Evolutionary conservation across 2,888 invertebrate genomes (phyloP).

Genomic region (Conus canariensis): DNA sequence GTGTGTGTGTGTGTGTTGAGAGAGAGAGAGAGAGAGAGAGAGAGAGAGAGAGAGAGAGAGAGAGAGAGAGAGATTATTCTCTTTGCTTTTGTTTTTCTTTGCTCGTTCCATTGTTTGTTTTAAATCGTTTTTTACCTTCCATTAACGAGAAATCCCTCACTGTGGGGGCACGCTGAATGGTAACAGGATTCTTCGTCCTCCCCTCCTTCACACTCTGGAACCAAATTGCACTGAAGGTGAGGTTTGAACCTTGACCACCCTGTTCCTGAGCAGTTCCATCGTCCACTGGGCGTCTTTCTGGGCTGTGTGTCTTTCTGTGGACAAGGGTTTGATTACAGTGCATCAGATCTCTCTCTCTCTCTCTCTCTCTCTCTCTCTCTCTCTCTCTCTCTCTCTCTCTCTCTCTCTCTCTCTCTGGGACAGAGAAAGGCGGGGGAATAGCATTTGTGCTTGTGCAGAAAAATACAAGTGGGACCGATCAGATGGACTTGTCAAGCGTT

Average conservation of each 20-base stretch:
- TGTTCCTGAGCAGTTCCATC: not conserved
- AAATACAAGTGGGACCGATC: not conserved
- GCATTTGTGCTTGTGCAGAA: not conserved
- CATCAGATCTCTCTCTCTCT: not conserved
- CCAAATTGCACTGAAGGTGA: slow-evolving; percentile 3
- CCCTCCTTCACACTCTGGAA: slow-evolving; percentile 7
- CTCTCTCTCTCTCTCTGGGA: not conserved
- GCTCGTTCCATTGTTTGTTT: no score
- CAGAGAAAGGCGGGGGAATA: no score
- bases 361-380: not conserved
- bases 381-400: not conserved
- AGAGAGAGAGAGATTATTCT: no score
- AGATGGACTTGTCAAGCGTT: no score
- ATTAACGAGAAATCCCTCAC: not conserved
- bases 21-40: no score
- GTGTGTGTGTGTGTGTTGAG: no score
- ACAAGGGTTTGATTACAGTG: not conserved
- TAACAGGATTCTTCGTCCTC: slow-evolving; percentile 1
- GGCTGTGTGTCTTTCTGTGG: not conserved
- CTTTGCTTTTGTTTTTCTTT: no score
- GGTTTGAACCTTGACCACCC: slow-evolving; percentile 21
- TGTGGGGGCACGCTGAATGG: not conserved
- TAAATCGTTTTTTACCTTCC: not conserved
- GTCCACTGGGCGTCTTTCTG: not conserved
- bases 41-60: no score